Conservation (phyloP, 2,113 vertebrate species). For the Prinia subflava region DNA sequence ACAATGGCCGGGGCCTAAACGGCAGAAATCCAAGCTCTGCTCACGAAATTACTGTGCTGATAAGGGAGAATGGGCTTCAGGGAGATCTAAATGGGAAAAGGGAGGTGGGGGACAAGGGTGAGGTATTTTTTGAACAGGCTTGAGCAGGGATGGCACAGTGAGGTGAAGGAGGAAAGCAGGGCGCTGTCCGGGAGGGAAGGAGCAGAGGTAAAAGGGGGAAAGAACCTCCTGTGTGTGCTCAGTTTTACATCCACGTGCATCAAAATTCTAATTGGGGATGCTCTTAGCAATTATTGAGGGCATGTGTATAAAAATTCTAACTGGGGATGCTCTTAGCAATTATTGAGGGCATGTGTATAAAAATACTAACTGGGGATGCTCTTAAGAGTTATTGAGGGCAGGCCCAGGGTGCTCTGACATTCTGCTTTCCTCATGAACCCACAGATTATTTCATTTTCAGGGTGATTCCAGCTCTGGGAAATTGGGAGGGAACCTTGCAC, state of each 20-base stretch:
- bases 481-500: fast-evolving
- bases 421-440: neutral
- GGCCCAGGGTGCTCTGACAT: neutral
- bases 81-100: slow-evolving; percentile 82
- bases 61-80: slow-evolving; percentile 88
- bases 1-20: slow-evolving; percentile 91
- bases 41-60: slow-evolving; percentile 88
- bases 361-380: neutral
- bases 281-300: too few relatives aligned
- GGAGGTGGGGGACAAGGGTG: slow-evolving; percentile 58
- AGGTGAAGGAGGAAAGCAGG: slow-evolving; percentile 58
- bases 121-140: slow-evolving; percentile 60
- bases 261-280: too few relatives aligned
- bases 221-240: neutral
- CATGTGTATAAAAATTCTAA: too few relatives aligned
- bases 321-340: too few relatives aligned
- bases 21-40: slow-evolving; percentile 94
- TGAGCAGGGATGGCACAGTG: slow-evolving; percentile 68
- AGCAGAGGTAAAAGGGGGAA: neutral
- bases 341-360: fast-evolving
- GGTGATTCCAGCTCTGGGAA: neutral
- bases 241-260: too few relatives aligned
- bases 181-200: slow-evolving; percentile 19
- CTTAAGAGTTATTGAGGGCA: neutral
- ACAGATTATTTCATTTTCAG: neutral